Base-by-base conservation (phyloP, 2,888 invertebrate genomes). In the Rotaria macrura region DNA sequence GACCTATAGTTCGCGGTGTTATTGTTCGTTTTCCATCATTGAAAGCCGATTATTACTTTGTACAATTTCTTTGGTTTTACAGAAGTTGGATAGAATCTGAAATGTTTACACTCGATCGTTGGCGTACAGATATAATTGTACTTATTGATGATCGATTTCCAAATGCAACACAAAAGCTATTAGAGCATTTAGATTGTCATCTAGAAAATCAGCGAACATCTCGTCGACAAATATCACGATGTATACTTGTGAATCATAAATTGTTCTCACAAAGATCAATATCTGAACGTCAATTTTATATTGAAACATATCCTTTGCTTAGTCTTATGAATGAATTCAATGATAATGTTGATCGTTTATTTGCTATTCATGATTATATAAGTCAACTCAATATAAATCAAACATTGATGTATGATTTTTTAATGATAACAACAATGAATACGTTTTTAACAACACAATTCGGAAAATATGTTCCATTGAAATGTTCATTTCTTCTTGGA, bases 221-320 rank as follows among this genome's bases (percentile, higher is more conserved):
- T 65, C 65, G 65, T 65, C 65, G 65, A 17, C 65, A 65, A 65
- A 65, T 65, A 12, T 65, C 65, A 65, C 65, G 65, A n/a, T 65
- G 65, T 65, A 65, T 65, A 29, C 29, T 65, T 65, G 34, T 65
- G 12, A 29, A 14, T 17, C 65, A 65, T 65, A 29, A n/a, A 65
- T 65, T 65, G 34, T 65, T 34, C 17, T 65, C 65, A 29, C 29
- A 65, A 65, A 23, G 14, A 65, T 17, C 65, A 14, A 4, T 14
- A 65, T 29, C 29, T 34, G 14, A 65, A 12, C 65, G 12, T 12
- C 29, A 65, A 65, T 14, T 29, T 6, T 65, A 65, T 65, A 10
- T 65, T 5, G 29, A 17, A 5, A 65, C 14, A 5, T 65, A 29
- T 34, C 65, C 65, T 17, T 0, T 65, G 34, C 9, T 65, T 9